phyloP scores from a whole-genome alignment of 2,888 invertebrate species.

The Drosophila macrospina region DNA sequence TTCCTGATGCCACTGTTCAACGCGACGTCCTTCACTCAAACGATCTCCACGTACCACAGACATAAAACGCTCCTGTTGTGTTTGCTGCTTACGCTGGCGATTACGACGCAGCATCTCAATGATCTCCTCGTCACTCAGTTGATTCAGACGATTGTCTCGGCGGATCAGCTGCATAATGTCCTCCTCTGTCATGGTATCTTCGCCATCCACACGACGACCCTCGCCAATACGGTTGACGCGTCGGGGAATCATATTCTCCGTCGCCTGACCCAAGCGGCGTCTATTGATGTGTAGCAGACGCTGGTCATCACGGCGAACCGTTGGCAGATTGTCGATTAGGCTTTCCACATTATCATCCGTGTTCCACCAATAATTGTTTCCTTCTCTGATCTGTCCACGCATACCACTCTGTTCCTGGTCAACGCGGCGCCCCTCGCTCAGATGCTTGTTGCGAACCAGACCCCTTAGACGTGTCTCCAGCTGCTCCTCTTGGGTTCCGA shows the following conservation, averaged over 20 bases:
- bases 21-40: neutral
- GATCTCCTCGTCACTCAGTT: neutral
- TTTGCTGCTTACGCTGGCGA: neutral
- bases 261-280: neutral
- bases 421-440: neutral
- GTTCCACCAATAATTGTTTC: neutral
- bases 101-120: neutral
- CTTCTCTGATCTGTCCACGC: neutral
- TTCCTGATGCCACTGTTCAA: neutral
- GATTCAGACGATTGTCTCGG: neutral
- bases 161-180: neutral
- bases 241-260: neutral
- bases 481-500: slow-evolving; percentile 5
- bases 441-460: neutral
- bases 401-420: neutral
- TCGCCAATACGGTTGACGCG: neutral
- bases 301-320: neutral
- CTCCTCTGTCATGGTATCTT: neutral
- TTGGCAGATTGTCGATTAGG: neutral
- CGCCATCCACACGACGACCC: too few relatives aligned
- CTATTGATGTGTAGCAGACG: neutral
- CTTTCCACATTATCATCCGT: neutral
- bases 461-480: neutral
- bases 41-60: neutral
- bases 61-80: neutral